Evolutionary conservation across 2,113 vertebrate species (phyloP).

Genomic region (Cyanoderma ruficeps): DNA sequence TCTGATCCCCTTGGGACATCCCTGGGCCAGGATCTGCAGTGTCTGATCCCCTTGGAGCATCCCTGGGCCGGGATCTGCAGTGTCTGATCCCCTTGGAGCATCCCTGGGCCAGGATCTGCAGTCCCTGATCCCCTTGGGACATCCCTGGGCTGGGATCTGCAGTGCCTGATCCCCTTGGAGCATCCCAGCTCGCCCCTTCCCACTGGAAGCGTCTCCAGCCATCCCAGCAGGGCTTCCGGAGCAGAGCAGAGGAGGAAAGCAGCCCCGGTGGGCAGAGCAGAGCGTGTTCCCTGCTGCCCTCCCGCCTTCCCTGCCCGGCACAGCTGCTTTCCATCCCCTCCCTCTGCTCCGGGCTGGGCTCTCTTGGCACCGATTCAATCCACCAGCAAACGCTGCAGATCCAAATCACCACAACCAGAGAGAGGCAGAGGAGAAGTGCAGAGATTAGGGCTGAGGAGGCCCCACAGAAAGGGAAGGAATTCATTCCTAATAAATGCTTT

Average conservation of each 20-base stretch:
- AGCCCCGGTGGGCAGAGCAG: neutral
- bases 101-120: neutral
- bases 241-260: neutral
- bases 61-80: no score
- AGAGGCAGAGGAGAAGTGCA: conserved; percentile 4
- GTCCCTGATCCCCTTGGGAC: neutral
- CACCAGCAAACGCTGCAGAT: neutral
- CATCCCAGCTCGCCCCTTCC: neutral
- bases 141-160: no score
- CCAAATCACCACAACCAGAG: conserved; percentile 22
- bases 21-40: no score
- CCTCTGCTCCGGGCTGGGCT: neutral
- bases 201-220: neutral
- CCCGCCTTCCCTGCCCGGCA: neutral
- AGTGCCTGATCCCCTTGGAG: neutral
- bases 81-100: neutral
- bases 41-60: neutral
- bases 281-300: neutral
- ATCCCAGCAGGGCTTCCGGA: neutral
- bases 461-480: conserved; percentile 50
- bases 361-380: conserved; percentile 11
- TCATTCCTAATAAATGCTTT: conserved; percentile 35
- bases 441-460: conserved; percentile 38
- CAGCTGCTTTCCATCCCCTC: conserved; percentile 25
- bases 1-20: neutral